Conservation (phyloP, 2,797 vertebrate species). For the Leptoclinus maculatus region DNA sequence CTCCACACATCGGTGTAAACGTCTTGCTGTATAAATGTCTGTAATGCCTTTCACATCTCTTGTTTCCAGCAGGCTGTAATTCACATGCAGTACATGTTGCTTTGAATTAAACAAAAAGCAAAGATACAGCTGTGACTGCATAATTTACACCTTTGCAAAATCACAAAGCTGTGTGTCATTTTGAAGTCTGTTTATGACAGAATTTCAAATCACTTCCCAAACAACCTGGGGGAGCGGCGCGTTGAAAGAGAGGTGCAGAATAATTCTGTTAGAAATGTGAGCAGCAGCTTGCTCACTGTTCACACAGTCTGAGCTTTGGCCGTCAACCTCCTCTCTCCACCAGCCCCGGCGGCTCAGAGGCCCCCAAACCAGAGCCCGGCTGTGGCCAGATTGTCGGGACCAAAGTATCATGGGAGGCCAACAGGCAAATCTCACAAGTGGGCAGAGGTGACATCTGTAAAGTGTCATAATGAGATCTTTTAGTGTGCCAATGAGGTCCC, state of each 20-base stretch:
- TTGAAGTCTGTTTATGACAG: slow-evolving; percentile 21
- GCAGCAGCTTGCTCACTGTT: slow-evolving; percentile 20
- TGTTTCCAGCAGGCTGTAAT: not conserved
- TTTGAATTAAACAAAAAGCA: slow-evolving; percentile 5
- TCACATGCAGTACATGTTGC: not conserved
- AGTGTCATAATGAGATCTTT: slow-evolving; percentile 77
- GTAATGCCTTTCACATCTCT: slow-evolving; percentile 5
- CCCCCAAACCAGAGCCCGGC: slow-evolving; percentile 40
- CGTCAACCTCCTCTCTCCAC: slow-evolving; percentile 18
- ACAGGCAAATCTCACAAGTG: slow-evolving; percentile 59
- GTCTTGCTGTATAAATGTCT: slow-evolving; percentile 11
- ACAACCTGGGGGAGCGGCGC: slow-evolving; percentile 32
- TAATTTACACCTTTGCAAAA: slow-evolving; percentile 20
- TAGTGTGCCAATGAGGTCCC: slow-evolving; percentile 69
- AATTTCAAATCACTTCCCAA: slow-evolving; percentile 36
- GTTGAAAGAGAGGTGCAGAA: slow-evolving; percentile 27
- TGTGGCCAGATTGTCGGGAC: slow-evolving; percentile 43
- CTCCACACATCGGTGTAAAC: not conserved
- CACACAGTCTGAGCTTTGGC: slow-evolving; percentile 27
- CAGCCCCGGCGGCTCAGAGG: slow-evolving; percentile 36
- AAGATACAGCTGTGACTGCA: not conserved
- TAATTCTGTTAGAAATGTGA: slow-evolving; percentile 17
- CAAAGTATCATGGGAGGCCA: slow-evolving; percentile 48
- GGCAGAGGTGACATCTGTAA: slow-evolving; percentile 80
- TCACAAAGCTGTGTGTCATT: slow-evolving; percentile 1